These are phyloP conservation scores for Xanthorhoe spadicearia DNA, from an alignment of 2,888 invertebrate genomes.

Conservation along the genomic window DNA sequence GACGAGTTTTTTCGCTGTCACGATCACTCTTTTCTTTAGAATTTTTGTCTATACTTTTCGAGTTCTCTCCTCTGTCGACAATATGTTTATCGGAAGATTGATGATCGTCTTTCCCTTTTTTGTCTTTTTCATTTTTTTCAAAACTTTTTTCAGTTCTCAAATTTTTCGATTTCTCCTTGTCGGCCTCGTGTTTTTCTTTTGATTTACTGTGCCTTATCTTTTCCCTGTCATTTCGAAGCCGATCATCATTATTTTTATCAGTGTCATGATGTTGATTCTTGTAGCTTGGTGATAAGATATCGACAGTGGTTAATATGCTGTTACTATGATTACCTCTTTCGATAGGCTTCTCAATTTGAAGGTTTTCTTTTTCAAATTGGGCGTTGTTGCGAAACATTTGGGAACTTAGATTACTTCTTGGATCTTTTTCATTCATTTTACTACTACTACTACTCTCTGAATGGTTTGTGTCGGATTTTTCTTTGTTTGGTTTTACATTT, in stretches of 20 bases:
- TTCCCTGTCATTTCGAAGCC: slow-evolving; percentile 72
- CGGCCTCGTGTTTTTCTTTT: slow-evolving; percentile 72
- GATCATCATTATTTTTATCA: slow-evolving; percentile 73
- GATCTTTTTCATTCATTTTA: slow-evolving; percentile 63
- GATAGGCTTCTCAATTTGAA: slow-evolving; percentile 70
- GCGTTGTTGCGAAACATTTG: slow-evolving; percentile 56
- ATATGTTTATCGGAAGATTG: slow-evolving; percentile 51
- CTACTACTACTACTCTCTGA: slow-evolving; percentile 17
- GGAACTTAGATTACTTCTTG: slow-evolving; percentile 51
- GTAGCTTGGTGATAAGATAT: slow-evolving; percentile 49
- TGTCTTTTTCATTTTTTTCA: slow-evolving; percentile 59
- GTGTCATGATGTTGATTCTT: slow-evolving; percentile 56
- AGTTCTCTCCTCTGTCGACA: slow-evolving; percentile 51
- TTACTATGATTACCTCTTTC: slow-evolving; percentile 66
- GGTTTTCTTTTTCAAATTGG: slow-evolving; percentile 75
- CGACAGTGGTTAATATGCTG: slow-evolving; percentile 26
- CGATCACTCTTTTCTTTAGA: slow-evolving; percentile 62
- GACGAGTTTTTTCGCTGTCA: slow-evolving; percentile 61
- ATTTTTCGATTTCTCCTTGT: slow-evolving; percentile 67
- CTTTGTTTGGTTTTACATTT: slow-evolving; percentile 59
- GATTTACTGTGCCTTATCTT: slow-evolving; percentile 64
- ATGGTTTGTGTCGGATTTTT: slow-evolving; percentile 51
- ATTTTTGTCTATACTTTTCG: slow-evolving; percentile 53
- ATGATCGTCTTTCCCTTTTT: slow-evolving; percentile 60
- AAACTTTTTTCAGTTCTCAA: slow-evolving; percentile 56